These are phyloP conservation scores for Yponomeuta plumbellus DNA, from an alignment of 2,888 invertebrate genomes.

Conservation along the genomic window DNA sequence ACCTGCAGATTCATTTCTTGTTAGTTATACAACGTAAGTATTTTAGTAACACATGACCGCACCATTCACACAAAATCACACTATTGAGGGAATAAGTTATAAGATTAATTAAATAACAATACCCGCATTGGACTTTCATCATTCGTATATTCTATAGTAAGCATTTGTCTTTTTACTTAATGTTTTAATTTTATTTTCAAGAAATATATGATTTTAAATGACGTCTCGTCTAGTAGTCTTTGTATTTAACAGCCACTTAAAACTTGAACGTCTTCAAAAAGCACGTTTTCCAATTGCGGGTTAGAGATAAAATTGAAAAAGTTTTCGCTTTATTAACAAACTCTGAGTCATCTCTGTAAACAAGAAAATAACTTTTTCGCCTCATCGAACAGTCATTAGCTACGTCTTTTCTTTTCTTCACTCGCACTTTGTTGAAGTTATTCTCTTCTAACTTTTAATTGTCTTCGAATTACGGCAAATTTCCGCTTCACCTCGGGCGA, in stretches of 20 bases:
- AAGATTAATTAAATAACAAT: too few species aligned
- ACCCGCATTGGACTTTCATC: too few species aligned
- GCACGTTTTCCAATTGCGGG: background rate
- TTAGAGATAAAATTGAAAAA: background rate
- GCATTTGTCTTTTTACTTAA: too few species aligned
- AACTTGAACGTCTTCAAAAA: background rate
- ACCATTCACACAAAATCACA: too few species aligned
- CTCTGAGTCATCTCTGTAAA: conserved; percentile 4
- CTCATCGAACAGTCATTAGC: background rate
- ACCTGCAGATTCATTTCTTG: too few species aligned
- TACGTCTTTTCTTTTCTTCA: background rate
- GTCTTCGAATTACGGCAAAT: background rate
- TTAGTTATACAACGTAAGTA: too few species aligned
- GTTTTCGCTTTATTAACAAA: conserved; percentile 6
- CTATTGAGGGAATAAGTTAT: too few species aligned
- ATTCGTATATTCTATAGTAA: too few species aligned
- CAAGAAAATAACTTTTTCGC: conserved; percentile 5
- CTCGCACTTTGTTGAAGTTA: background rate
- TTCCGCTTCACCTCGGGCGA: background rate
- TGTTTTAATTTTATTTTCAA: too few species aligned
- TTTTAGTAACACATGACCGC: too few species aligned
- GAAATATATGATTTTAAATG: too few species aligned
- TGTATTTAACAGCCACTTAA: background rate
- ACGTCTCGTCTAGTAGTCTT: too few species aligned
- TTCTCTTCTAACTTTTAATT: background rate